Base-by-base conservation (phyloP, 2,113 vertebrate genomes). In the Ochotona curzoniae region DNA sequence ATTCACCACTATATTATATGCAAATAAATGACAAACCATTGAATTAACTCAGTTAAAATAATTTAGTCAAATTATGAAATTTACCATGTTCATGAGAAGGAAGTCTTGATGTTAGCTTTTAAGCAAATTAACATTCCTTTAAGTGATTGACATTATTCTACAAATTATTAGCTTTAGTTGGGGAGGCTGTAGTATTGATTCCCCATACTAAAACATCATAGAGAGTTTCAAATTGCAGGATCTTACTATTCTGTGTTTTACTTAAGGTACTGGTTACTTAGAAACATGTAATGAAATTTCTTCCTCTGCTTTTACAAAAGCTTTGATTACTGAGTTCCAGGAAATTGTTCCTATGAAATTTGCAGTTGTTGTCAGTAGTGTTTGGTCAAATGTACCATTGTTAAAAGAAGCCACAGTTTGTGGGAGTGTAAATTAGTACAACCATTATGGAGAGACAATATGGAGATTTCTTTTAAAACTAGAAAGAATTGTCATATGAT, bases 31-130 rank as follows among this genome's bases (percentile, higher is more conserved):
- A 92, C 30, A 79, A 93, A 87, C 57, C 32, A 61, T 78, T 90
- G 82, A 95, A 84, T 66, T 75, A 95, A 10, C 30, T 76, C 32
- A 83, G 17, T 93, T 96, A 78, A 92, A 92, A 88, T 61, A 90
- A 93, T 63, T 82, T 83, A 85, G 38, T 38, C 69, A 92, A 66
- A 49, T 83, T 57, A 57, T 57, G 18, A 57, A 57, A 57, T 57
- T 57, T 57, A 57, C 4, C 73, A 44, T 81, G 4, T 79, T 83
- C 25, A 66, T 69, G 47, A 75, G 86, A 30, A 82, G 26, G 74
- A 94, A 86, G 63, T 5, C 70, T 87, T 70, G 44, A 79, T 49
- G 51, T 91, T 66, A 80, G 47, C 80, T 60, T 91, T 94, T 87
- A 84, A 82, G 74, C 38, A 82, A 88, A 84, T 79, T 28, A 64